Conservation (phyloP, 2,113 vertebrate species). For the Notothenia rossii region DNA sequence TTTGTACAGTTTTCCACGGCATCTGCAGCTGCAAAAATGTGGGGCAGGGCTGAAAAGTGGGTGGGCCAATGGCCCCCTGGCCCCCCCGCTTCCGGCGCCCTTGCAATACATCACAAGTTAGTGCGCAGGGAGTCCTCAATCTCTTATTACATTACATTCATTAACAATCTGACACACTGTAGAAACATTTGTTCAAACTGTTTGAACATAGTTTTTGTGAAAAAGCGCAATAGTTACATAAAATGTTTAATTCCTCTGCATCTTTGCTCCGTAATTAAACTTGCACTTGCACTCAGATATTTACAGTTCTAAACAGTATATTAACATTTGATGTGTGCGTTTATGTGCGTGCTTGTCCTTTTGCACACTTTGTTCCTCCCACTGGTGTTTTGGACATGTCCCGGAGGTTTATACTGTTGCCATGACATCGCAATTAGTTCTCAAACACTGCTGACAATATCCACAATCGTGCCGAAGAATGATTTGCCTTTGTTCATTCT, state of each 20-base stretch:
- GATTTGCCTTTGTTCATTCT: slow-evolving; percentile 25
- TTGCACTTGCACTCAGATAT: not conserved
- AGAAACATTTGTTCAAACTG: too few species aligned
- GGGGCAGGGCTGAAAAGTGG: too few species aligned
- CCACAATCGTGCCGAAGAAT: slow-evolving; percentile 21
- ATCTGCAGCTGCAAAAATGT: too few species aligned
- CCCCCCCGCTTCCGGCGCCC: too few species aligned
- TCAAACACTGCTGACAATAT: slow-evolving; percentile 9
- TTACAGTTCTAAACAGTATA: not conserved
- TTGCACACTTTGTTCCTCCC: slow-evolving; percentile 13
- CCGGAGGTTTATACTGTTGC: slow-evolving; percentile 59
- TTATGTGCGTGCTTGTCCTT: not conserved
- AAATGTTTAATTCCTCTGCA: not conserved
- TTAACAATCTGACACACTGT: not conserved
- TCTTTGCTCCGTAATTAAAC: not conserved
- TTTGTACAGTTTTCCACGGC: too few species aligned
- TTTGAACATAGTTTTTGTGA: not conserved
- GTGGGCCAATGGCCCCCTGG: too few species aligned
- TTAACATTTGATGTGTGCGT: not conserved
- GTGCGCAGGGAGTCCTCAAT: not conserved
- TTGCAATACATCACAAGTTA: not conserved
- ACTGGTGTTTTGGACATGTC: slow-evolving; percentile 18
- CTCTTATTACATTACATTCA: not conserved
- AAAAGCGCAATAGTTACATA: not conserved
- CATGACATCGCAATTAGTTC: slow-evolving; percentile 47